phyloP scores from a whole-genome alignment of 2,888 invertebrate species.

The Melanargia galathea region DNA sequence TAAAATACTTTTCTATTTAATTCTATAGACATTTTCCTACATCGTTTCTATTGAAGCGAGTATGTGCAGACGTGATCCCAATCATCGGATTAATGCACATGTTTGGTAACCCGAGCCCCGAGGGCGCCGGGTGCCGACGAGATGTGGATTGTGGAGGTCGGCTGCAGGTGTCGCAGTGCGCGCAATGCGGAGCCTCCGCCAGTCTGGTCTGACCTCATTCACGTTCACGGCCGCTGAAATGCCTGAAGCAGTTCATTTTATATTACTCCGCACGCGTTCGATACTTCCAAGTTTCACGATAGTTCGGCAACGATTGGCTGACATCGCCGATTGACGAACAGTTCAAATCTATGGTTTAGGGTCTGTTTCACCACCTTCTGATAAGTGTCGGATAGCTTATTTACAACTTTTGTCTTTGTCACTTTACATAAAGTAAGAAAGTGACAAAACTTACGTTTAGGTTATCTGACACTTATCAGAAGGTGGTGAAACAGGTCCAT shows the following conservation, averaged over 20 bases:
- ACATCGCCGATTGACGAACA: slow-evolving; percentile 14
- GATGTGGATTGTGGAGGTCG: slow-evolving; percentile 33
- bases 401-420: too few relatives aligned
- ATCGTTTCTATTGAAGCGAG: background rate
- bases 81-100: background rate
- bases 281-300: slow-evolving; percentile 15
- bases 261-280: slow-evolving; percentile 23
- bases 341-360: background rate
- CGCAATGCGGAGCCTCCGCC: slow-evolving; percentile 73
- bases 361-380: too few relatives aligned
- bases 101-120: background rate
- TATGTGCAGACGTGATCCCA: background rate
- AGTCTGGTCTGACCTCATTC: slow-evolving; percentile 69
- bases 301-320: slow-evolving; percentile 8
- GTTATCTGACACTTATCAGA: too few relatives aligned
- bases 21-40: background rate
- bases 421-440: too few relatives aligned
- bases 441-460: too few relatives aligned
- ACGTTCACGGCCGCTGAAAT: slow-evolving; percentile 57
- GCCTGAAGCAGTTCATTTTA: slow-evolving; percentile 32
- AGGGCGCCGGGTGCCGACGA: slow-evolving; percentile 4
- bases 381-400: too few relatives aligned
- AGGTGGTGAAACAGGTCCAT: too few relatives aligned
- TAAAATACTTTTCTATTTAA: background rate
- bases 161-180: slow-evolving; percentile 68